phyloP scores from a whole-genome alignment of 2,888 invertebrate genomes.

The Punctoribates punctum region DNA sequence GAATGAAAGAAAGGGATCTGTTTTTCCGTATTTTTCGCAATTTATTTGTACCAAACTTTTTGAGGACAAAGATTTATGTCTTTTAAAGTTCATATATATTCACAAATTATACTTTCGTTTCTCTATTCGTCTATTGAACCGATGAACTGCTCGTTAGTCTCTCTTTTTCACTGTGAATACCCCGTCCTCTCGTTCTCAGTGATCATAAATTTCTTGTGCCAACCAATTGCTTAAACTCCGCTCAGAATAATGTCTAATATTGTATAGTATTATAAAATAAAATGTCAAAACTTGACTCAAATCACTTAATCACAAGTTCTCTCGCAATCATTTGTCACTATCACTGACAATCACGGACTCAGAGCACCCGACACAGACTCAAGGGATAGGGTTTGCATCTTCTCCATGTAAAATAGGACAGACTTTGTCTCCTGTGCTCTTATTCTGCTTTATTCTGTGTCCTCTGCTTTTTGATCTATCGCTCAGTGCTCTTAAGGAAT shows the following conservation, averaged over 20 bases:
- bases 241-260: not conserved
- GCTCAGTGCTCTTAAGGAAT: not conserved
- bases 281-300: constrained; percentile 24
- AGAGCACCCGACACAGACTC: not conserved
- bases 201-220: not conserved
- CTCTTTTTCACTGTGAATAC: not conserved
- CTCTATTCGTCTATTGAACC: not conserved
- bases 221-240: not conserved
- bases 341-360: constrained; percentile 18
- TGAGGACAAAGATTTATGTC: not conserved
- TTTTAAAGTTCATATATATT: not conserved
- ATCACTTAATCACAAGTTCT: constrained; percentile 30
- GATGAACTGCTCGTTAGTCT: constrained; percentile 29
- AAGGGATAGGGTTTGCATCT: not conserved
- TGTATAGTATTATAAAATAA: constrained; percentile 22
- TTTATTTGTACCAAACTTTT: not conserved
- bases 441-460: not conserved
- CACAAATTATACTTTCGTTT: constrained; percentile 8
- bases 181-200: not conserved
- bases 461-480: not conserved
- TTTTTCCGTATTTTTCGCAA: not conserved
- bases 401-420: constrained; percentile 10
- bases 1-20: constrained; percentile 7
- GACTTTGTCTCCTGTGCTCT: not conserved
- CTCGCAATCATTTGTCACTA: constrained; percentile 20